phyloP scores from a whole-genome alignment of 1,140 invertebrate species.

The Spodoptera frugiperda region DNA sequence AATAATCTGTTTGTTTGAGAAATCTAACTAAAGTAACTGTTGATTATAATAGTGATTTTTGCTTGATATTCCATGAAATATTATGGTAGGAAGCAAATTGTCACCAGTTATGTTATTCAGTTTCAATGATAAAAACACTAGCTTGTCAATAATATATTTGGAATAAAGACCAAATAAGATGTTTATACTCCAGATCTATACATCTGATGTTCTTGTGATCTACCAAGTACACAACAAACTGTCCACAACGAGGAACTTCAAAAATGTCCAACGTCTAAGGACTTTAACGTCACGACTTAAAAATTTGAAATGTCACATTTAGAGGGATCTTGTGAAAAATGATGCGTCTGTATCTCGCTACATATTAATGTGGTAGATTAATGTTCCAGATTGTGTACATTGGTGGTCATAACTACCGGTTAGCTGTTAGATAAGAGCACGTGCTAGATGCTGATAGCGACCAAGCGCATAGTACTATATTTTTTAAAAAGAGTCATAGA shows the following conservation, averaged over 20 bases:
- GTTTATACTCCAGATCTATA: too few species aligned
- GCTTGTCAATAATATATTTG: too few species aligned
- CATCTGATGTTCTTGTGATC: too few species aligned
- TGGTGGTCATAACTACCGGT: constrained; percentile 74
- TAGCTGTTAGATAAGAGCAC: constrained; percentile 63
- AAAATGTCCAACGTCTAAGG: background rate
- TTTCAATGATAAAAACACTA: too few species aligned
- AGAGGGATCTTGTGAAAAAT: constrained; percentile 20
- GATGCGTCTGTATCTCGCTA: constrained; percentile 19
- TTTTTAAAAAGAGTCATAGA: background rate
- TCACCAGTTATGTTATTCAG: too few species aligned
- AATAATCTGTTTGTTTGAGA: background rate
- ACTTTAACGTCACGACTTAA: constrained; percentile 35
- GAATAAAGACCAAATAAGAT: too few species aligned
- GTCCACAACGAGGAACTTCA: background rate
- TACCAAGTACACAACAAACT: too few species aligned
- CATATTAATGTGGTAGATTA: constrained; percentile 66
- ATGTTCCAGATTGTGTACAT: constrained; percentile 66
- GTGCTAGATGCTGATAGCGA: constrained; percentile 54
- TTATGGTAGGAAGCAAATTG: too few species aligned
- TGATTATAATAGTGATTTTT: too few species aligned
- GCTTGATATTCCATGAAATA: too few species aligned
- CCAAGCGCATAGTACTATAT: background rate
- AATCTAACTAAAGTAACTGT: too few species aligned
- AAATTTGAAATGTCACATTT: constrained; percentile 40